Conservation (phyloP, 2,888 invertebrate species). For the Paralinhomoeus sp. region DNA sequence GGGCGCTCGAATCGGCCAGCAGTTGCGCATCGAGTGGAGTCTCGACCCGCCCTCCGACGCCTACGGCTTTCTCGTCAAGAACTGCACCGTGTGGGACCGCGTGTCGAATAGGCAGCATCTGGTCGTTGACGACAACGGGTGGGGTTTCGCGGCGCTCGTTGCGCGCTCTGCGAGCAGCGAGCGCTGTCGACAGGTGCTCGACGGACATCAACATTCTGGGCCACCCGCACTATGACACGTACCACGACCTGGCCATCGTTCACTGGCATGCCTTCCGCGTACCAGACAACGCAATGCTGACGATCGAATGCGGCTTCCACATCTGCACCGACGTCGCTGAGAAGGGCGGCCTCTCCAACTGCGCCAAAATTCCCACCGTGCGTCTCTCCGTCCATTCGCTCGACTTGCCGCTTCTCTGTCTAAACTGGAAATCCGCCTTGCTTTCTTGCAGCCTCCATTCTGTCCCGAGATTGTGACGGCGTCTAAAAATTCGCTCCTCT, state of each 20-base stretch:
- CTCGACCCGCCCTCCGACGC: constrained; percentile 19
- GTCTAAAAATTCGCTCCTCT: constrained; percentile 18
- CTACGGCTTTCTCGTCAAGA: constrained; percentile 20
- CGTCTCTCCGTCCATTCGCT: neutral
- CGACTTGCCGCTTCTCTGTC: too few species aligned
- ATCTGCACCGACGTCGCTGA: constrained; percentile 21
- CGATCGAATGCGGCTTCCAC: constrained; percentile 16
- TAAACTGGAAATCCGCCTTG: neutral
- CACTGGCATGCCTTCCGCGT: constrained; percentile 24
- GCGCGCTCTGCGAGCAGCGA: too few species aligned
- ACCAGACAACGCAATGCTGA: constrained; percentile 17
- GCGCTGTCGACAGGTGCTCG: constrained; percentile 17
- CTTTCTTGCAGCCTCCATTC: constrained; percentile 16
- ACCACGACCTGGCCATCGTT: constrained; percentile 20
- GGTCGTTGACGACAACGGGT: constrained; percentile 21
- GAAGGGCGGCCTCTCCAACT: constrained; percentile 13
- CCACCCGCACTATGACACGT: constrained; percentile 24
- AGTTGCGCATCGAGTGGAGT: constrained; percentile 17
- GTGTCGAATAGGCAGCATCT: constrained; percentile 14
- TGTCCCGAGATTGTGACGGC: constrained; percentile 22
- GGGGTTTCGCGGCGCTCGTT: too few species aligned
- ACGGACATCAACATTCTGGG: constrained; percentile 21
- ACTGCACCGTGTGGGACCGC: constrained; percentile 18
- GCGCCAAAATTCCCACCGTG: constrained; percentile 19
- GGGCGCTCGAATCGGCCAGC: constrained; percentile 17